Base-by-base conservation (phyloP, 2,113 vertebrate genomes). In the Epinephelus cyanopodus region DNA sequence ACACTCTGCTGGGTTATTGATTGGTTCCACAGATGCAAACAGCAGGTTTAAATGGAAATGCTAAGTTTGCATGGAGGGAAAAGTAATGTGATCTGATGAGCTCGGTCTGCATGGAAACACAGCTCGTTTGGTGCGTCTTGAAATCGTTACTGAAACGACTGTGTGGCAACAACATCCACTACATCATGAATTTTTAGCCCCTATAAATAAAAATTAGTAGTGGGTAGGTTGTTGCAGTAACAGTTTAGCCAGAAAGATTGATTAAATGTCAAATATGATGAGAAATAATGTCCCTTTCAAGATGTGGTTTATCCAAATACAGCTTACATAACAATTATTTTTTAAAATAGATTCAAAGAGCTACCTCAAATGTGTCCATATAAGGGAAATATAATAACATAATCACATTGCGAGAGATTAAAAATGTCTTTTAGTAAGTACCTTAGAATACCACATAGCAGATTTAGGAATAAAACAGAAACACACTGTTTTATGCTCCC, bases 1-100 rank as follows among this genome's bases (percentile, higher is more conserved):
- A 88, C 75, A 69, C 80, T 84, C 81, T 33, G 86, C 85, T 84
- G 87, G 65, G 63, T 89, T 92, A 92, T 93, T 85, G 93, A 94
- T 93, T 73, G 68, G 79, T 63, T 76, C 68, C 80, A 74, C 73
- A 61, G 89, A 88, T 47, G 79, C 77, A 76, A 89, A 87, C 91
- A 92, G 89, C 91, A 76, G 90, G 89, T 71, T 79, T 84, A 86
- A 90, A 92, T 82, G 81, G 63, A 84, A 85, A 78, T 52, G 75
- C 82, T 71, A 87, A 63, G 63, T 81, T 82, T 53, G 77, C 84
- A 67, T 82, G 77, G 82, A 84, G 89, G 63, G 90, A 60, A 76
- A 84, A 62, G 79, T 88, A 79, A 89, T 81, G 58, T 47, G 54
- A 93, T 76, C 74, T 82, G 83, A 90, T 88, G 85, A 89, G 76